phyloP scores from a whole-genome alignment of 2,888 invertebrate genomes.

The Trypoxylon attenuatum region DNA sequence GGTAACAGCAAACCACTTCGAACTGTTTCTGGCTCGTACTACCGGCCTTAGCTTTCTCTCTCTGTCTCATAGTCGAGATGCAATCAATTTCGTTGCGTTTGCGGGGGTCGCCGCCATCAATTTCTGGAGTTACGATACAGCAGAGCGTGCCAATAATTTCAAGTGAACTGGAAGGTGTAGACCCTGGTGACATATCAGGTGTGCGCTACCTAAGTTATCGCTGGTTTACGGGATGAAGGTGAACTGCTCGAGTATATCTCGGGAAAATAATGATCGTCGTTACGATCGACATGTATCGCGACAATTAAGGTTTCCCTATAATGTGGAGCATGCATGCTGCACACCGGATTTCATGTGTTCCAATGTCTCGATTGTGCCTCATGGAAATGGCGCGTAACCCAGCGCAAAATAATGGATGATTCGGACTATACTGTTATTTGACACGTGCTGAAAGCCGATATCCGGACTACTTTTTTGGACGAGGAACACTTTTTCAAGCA shows the following conservation, averaged over 20 bases:
- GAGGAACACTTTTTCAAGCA: too few relatives aligned
- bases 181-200: too few relatives aligned
- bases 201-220: too few relatives aligned
- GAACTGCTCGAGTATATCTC: background rate
- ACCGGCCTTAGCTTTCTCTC: too few relatives aligned
- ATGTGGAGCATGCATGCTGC: background rate
- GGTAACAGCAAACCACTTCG: slow-evolving; percentile 23
- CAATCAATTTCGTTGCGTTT: slow-evolving; percentile 16
- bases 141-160: background rate
- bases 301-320: background rate
- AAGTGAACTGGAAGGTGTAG: background rate
- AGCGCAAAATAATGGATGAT: too few relatives aligned
- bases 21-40: background rate
- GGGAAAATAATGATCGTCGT: background rate
- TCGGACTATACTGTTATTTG: slow-evolving; percentile 14
- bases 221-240: too few relatives aligned
- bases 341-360: background rate
- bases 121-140: background rate
- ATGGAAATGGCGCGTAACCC: background rate
- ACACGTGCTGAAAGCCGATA: slow-evolving; percentile 1
- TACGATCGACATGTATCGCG: background rate
- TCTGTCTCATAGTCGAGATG: background rate
- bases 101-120: background rate
- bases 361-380: too few relatives aligned
- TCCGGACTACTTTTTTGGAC: background rate